Base-by-base conservation (phyloP, 2,113 vertebrate genomes). In the Pollachius pollachius region DNA sequence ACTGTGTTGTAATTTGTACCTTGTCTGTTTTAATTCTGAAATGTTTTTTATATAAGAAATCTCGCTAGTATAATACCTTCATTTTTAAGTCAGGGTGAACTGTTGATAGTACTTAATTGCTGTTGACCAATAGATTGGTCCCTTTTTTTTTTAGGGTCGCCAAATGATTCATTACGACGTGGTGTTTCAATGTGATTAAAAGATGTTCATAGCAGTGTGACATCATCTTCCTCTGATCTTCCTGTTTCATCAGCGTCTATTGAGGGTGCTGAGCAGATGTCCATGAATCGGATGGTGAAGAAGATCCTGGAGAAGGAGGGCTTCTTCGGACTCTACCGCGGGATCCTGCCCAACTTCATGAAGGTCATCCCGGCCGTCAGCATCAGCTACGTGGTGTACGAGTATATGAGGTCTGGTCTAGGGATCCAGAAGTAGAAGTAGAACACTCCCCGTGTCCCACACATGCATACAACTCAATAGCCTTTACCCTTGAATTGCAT, bases 361-460 rank as follows among this genome's bases (percentile, higher is more conserved):
- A 99, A 99, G 65, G 97, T 99, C 74, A 94, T 99, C 37, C 97
- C 97, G 1, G 97, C 97, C 3, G 97, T 99, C 52, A 98, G 97
- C 91, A 98, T 99, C 91, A 99, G 97, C 84, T 99, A 99, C 2
- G 97, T 96, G 78, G 96, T 98, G 1, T 99, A 99, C 27, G 97
- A 99, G 89, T 94, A 97, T 81, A 96, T 97, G 95, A 95, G 95
- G 62, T 91, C 92, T 15, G 92, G 90, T 18, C 86, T 99, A 72
- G 95, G 95, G 52, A 92, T 99, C 79, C 85, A 93, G 56, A 81
- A 85, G 76, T 84, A 84, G 72, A 4, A 37, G 65, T 62, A 27
- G 34, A 62, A 30, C 15, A 11, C 59, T 61, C 30, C 30, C 30
- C 1, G 30, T 34, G 30, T 34, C 30, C 30, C 30, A 34, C 1